Base-by-base conservation (phyloP, 1,140 invertebrate genomes). In the Drosophila lowei region DNA sequence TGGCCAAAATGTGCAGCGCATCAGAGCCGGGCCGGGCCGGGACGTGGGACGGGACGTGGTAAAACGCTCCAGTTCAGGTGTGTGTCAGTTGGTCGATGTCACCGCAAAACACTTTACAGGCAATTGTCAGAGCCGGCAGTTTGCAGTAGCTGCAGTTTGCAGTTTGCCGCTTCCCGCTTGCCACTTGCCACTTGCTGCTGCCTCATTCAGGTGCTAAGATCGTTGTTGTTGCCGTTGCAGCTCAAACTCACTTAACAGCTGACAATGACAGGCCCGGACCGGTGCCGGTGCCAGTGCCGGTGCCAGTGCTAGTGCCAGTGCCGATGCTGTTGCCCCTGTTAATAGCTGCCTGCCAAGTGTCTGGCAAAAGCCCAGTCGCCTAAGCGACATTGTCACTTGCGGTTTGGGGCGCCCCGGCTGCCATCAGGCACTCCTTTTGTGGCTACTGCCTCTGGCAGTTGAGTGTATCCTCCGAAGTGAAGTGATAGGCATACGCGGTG, bases 51-150 rank as follows among this genome's bases (percentile, higher is more conserved):
- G 70, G 49, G 66, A 66, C 72, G 77, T 73, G 70, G 57, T 43
- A 59, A 61, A 73, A 78, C 79, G 81, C 81, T 86, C 81, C 83
- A 86, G 53, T 86, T 83, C 81, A 86, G 81, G 81, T 88, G 81
- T 86, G 53, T 86, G 81, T 86, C 81, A 86, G 74, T 86, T 83
- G 81, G 83, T 73, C 83, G 81, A 68, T 52, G 56, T 65, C n/a
- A 77, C 81, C 83, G 65, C 83, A 88, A 88, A 88, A 88, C 83
- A 88, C 83, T 88, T 88, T 88, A 60, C 83, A 64, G 75, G 75
- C 83, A 88, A 88, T 88, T 88, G 83, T 88, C 83, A 57, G 34
- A 79, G 76, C 67, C 60, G 47, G 72, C 42, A 62, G 59, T 25
- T 60, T 38, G 23, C 8, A 15, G 47, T 21, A n/a, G 25, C 15